Conservation (phyloP, 2,888 invertebrate genomes). For the Drosophila melanosoma region DNA sequence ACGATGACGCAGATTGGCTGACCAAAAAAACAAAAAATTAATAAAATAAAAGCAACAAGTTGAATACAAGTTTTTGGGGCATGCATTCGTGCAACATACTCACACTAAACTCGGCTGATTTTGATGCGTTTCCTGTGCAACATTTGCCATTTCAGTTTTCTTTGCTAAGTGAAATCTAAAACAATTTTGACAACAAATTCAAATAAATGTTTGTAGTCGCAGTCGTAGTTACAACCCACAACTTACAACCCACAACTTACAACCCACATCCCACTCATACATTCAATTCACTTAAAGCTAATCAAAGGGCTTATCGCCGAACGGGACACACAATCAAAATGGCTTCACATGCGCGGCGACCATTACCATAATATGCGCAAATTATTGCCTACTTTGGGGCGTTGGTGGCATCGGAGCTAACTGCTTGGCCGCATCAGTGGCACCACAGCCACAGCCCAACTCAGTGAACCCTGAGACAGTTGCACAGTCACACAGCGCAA, state of each 20-base stretch:
- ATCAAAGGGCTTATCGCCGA: constrained; percentile 44
- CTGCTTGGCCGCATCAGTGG: constrained; percentile 48
- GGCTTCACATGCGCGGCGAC: constrained; percentile 69
- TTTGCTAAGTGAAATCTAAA: constrained; percentile 15
- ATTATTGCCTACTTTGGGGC: constrained; percentile 64
- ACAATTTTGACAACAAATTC: constrained; percentile 73
- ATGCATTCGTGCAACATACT: constrained; percentile 28
- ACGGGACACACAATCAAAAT: constrained; percentile 53
- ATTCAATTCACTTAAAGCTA: constrained; percentile 72
- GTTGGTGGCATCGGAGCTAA: constrained; percentile 20
- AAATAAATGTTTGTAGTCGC: constrained; percentile 40
- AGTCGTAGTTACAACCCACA: neutral
- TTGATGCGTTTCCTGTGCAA: constrained; percentile 17
- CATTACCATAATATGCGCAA: constrained; percentile 73
- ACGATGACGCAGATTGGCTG: constrained; percentile 54
- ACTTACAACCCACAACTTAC: neutral
- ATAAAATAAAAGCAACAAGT: neutral
- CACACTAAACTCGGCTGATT: constrained; percentile 27
- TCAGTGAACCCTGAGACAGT: constrained; percentile 25
- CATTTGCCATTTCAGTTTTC: constrained; percentile 30
- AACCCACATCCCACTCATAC: constrained; percentile 6
- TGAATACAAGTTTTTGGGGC: neutral
- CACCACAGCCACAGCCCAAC: constrained; percentile 21
- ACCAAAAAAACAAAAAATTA: neutral
- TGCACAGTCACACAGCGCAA: constrained; percentile 12